These are phyloP conservation scores for Crypturellus tataupa DNA, from an alignment of 2,797 vertebrate genomes.

Conservation along the genomic window DNA sequence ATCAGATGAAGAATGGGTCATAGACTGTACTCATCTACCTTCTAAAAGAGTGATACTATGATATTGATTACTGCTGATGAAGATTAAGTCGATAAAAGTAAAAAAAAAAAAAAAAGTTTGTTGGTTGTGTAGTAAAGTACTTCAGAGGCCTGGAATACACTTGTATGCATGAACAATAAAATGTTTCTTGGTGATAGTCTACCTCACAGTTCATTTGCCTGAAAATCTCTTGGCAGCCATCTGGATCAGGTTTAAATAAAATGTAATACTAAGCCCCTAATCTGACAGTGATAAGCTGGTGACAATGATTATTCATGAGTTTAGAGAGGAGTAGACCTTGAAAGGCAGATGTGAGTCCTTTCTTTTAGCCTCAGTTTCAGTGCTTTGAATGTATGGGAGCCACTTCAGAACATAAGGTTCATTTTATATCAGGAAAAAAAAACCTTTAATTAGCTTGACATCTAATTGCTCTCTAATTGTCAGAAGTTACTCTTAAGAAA, in stretches of 20 bases:
- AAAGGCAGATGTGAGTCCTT: slow-evolving; percentile 66
- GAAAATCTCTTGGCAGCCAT: slow-evolving; percentile 70
- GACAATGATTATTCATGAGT: slow-evolving; percentile 69
- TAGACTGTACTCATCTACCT: background rate
- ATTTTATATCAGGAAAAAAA: background rate
- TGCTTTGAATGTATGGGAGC: slow-evolving; percentile 7
- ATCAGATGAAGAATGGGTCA: slow-evolving; percentile 1
- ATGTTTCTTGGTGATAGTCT: slow-evolving; percentile 62
- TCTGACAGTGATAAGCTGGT: slow-evolving; percentile 70
- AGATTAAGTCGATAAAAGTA: slow-evolving; percentile 42
- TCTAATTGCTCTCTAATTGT: slow-evolving; percentile 7
- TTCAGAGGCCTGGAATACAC: background rate
- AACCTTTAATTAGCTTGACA: slow-evolving; percentile 26
- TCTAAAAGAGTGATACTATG: background rate
- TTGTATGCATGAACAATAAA: slow-evolving; percentile 19
- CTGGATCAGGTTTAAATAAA: slow-evolving; percentile 67
- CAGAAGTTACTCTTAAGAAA: background rate
- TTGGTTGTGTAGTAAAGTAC: slow-evolving; percentile 17
- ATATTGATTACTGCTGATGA: slow-evolving; percentile 20
- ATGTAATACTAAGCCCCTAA: slow-evolving; percentile 64
- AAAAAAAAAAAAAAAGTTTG: slow-evolving; percentile 9
- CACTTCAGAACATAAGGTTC: slow-evolving; percentile 42
- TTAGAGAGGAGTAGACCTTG: slow-evolving; percentile 57
- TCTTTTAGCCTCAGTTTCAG: slow-evolving; percentile 51
- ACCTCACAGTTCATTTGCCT: slow-evolving; percentile 60